Evolutionary conservation across 2,113 vertebrate genomes (phyloP).

Genomic region (Engystomops pustulosus): DNA sequence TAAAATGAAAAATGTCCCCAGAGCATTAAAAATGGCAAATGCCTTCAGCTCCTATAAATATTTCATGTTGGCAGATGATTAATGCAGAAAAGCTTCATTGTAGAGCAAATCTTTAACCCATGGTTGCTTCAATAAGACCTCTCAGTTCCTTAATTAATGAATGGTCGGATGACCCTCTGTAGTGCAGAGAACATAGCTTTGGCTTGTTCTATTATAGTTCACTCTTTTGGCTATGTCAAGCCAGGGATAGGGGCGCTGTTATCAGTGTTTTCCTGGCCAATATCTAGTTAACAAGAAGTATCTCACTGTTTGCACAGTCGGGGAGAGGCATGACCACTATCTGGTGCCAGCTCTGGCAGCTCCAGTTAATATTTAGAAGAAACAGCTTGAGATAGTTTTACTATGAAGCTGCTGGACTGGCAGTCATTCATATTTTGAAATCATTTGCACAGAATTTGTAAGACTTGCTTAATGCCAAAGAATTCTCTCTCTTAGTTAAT

Average conservation of each 20-base stretch:
- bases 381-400: constrained; percentile 50
- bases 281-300: constrained; percentile 20
- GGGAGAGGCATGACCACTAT: constrained; percentile 9
- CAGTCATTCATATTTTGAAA: constrained; percentile 38
- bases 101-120: not conserved
- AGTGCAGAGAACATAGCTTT: not conserved
- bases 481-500: constrained; percentile 55
- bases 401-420: constrained; percentile 37
- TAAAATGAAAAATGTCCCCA: not conserved
- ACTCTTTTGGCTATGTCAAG: too few species aligned
- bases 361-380: constrained; percentile 47
- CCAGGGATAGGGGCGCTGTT: not conserved
- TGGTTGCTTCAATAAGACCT: not conserved
- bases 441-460: constrained; percentile 50
- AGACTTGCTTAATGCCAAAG: constrained; percentile 46
- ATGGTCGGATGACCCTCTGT: not conserved
- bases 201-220: not conserved
- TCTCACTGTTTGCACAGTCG: constrained; percentile 28
- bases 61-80: constrained; percentile 32
- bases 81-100: not conserved
- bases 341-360: constrained; percentile 38
- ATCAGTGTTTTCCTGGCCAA: not conserved
- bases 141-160: not conserved
- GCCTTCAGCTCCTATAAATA: constrained; percentile 21
- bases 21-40: constrained; percentile 14